Conservation (phyloP, 2,797 vertebrate genomes). For the Jordanella pulchra region DNA sequence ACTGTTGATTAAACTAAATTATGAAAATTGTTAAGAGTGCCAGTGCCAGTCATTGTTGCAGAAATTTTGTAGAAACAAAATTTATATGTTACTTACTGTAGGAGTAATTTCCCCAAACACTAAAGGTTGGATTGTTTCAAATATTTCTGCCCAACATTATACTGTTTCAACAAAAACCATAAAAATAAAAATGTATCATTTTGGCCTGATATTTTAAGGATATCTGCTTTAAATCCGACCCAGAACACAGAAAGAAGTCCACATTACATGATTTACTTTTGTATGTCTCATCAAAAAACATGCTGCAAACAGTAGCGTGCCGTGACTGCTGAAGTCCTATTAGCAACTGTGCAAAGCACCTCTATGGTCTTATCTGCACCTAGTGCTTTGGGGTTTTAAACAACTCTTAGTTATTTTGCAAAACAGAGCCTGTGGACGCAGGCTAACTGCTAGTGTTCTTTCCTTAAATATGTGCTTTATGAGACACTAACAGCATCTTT, state of each 20-base stretch:
- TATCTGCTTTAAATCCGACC: neutral
- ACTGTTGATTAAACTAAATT: no score
- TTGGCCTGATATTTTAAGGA: neutral
- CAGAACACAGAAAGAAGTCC: neutral
- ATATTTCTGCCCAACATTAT: no score
- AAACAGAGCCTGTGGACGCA: neutral
- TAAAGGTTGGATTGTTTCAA: no score
- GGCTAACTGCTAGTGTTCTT: neutral
- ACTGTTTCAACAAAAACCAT: no score
- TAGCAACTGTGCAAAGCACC: neutral
- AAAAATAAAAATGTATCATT: no score
- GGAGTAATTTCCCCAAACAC: no score
- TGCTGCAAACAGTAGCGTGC: neutral
- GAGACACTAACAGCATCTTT: neutral
- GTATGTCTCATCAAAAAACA: neutral
- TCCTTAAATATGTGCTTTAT: neutral
- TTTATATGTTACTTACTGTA: no score
- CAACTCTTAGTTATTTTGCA: conserved; percentile 4
- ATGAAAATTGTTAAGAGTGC: no score
- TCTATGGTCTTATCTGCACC: conserved; percentile 1
- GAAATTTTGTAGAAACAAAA: no score
- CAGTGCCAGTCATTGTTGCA: no score
- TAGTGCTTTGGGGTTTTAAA: conserved; percentile 7
- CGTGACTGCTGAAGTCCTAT: neutral
- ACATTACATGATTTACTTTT: neutral